phyloP scores from a whole-genome alignment of 2,797 vertebrate genomes.

The Cuculus canorus region DNA sequence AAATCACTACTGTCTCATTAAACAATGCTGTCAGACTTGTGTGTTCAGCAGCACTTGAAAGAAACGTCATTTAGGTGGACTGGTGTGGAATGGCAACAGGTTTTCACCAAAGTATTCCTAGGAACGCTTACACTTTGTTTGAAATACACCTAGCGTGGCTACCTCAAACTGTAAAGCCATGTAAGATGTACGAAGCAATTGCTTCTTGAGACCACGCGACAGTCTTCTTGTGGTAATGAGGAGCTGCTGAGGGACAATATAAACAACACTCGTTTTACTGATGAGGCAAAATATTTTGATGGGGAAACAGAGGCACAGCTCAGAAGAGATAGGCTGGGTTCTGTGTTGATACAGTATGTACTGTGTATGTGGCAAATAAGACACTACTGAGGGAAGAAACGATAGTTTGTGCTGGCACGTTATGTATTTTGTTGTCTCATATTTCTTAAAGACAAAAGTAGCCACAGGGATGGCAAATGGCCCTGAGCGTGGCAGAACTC shows the following conservation, averaged over 20 bases:
- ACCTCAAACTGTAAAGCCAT: background rate
- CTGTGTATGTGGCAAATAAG: background rate
- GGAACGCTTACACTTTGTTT: background rate
- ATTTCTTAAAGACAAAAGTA: background rate
- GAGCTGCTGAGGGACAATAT: background rate
- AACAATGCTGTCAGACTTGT: background rate
- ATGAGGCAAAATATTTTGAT: background rate
- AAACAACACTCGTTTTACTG: background rate
- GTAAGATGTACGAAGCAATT: background rate
- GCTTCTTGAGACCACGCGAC: background rate
- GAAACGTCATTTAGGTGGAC: background rate
- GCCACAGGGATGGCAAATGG: background rate
- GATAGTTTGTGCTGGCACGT: background rate
- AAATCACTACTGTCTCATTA: background rate
- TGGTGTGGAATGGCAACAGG: background rate
- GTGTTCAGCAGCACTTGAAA: background rate
- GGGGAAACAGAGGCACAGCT: background rate
- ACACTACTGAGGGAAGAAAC: background rate
- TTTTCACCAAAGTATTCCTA: background rate
- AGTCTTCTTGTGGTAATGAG: background rate
- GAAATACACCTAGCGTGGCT: background rate
- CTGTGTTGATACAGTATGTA: background rate
- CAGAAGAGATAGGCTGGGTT: background rate
- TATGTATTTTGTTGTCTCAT: background rate
- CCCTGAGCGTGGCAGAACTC: background rate